Evolutionary conservation across 2,888 invertebrate species (phyloP).

Genomic region (Brachyopa scutellaris): DNA sequence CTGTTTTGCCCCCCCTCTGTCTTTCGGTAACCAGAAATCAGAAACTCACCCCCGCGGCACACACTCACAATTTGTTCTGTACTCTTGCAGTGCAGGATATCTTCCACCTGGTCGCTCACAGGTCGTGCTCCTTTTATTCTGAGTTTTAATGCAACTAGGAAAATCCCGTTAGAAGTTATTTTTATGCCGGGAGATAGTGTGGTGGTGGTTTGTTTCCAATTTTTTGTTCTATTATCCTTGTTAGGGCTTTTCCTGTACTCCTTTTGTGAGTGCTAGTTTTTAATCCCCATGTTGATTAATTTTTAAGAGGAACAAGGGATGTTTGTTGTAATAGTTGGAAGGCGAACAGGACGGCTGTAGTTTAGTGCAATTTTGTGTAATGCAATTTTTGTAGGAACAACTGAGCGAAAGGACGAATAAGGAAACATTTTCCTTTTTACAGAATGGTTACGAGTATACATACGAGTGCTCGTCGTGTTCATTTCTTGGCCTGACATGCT

Average conservation of each 20-base stretch:
- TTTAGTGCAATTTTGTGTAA: slow-evolving; percentile 47
- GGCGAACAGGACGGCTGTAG: slow-evolving; percentile 45
- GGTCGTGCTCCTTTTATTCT: background rate
- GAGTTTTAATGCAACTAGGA: slow-evolving; percentile 38
- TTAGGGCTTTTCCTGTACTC: background rate
- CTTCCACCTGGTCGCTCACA: slow-evolving; percentile 29
- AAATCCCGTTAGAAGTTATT: slow-evolving; percentile 48
- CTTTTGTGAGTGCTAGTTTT: slow-evolving; percentile 53
- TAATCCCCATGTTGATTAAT: slow-evolving; percentile 65
- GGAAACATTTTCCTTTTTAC: too few species aligned
- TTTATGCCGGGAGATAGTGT: slow-evolving; percentile 22
- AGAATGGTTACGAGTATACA: too few species aligned
- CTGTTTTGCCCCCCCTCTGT: background rate
- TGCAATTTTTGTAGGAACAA: slow-evolving; percentile 31
- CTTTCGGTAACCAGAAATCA: background rate
- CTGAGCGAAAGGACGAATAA: too few species aligned
- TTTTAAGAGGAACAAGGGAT: slow-evolving; percentile 24
- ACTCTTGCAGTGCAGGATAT: slow-evolving; percentile 5
- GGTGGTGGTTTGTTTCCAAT: slow-evolving; percentile 18
- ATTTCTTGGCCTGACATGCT: too few species aligned
- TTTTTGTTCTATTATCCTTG: background rate
- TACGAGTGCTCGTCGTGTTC: too few species aligned
- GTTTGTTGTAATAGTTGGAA: slow-evolving; percentile 26
- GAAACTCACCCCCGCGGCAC: background rate
- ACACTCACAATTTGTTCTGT: background rate